Evolutionary conservation across 2,113 vertebrate species (phyloP).

Genomic region (Indri indri): DNA sequence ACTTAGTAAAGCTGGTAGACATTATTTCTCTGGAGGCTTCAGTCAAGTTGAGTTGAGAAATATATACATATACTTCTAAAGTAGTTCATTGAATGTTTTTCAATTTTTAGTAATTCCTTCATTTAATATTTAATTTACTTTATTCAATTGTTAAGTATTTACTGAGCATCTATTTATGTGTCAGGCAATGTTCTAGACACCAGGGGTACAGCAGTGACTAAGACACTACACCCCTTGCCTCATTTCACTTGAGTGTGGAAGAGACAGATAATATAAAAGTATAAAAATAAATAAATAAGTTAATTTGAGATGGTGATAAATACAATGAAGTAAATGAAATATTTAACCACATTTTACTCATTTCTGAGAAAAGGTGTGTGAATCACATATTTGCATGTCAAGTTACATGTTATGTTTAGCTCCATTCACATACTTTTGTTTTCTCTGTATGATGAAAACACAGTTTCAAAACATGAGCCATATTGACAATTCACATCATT

Average conservation of each 20-base stretch:
- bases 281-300: background rate
- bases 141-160: background rate
- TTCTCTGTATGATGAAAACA: background rate
- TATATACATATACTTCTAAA: background rate
- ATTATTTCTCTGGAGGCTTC: background rate
- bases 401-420: background rate
- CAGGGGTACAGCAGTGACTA: background rate
- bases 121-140: background rate
- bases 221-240: background rate
- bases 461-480: slow-evolving; percentile 1
- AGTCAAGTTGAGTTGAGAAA: background rate
- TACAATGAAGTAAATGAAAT: background rate
- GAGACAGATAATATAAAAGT: background rate
- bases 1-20: background rate
- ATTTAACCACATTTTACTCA: background rate
- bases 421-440: background rate
- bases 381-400: background rate
- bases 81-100: background rate
- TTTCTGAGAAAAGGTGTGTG: background rate
- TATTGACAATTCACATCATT: background rate
- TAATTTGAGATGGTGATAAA: background rate
- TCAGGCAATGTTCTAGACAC: background rate
- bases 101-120: too few species aligned
- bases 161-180: background rate
- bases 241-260: background rate